These are phyloP conservation scores for Phasia obesa DNA, from an alignment of 2,888 invertebrate species.

Conservation along the genomic window DNA sequence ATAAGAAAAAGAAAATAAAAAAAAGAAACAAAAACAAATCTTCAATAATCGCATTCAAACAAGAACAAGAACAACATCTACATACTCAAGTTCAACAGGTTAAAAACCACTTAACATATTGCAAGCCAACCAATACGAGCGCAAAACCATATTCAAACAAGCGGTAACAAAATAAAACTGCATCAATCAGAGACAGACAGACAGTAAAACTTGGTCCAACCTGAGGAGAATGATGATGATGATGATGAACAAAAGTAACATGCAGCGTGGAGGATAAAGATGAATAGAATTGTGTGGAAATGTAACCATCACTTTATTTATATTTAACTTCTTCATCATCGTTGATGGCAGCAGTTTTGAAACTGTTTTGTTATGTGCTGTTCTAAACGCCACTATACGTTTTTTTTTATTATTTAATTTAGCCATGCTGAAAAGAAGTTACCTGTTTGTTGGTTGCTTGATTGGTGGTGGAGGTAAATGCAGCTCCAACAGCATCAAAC, in stretches of 20 bases:
- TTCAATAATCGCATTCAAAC: constrained; percentile 54
- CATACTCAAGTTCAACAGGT: constrained; percentile 63
- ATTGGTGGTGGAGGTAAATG: constrained; percentile 30
- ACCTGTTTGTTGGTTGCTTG: too few relatives aligned
- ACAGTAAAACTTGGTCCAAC: constrained; percentile 6
- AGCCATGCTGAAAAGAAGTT: constrained; percentile 4
- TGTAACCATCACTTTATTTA: constrained; percentile 29
- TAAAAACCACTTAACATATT: constrained; percentile 66
- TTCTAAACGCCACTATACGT: constrained; percentile 45
- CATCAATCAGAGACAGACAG: constrained; percentile 30
- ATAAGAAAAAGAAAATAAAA: constrained; percentile 14
- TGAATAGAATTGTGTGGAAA: constrained; percentile 46
- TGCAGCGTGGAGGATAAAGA: constrained; percentile 16
- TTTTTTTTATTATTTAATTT: constrained; percentile 19
- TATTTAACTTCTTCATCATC: constrained; percentile 53
- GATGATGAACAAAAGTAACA: constrained; percentile 30
- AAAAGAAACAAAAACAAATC: constrained; percentile 29
- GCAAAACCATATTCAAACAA: constrained; percentile 14
- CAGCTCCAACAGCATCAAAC: constrained; percentile 25
- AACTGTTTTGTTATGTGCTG: constrained; percentile 31
- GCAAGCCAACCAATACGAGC: constrained; percentile 42
- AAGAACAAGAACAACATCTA: constrained; percentile 17
- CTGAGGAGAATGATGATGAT: neutral
- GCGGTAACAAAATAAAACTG: constrained; percentile 27
- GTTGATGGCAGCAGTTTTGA: constrained; percentile 50